These are phyloP conservation scores for Cabera pusaria DNA, from an alignment of 2,888 invertebrate species.

Conservation along the genomic window DNA sequence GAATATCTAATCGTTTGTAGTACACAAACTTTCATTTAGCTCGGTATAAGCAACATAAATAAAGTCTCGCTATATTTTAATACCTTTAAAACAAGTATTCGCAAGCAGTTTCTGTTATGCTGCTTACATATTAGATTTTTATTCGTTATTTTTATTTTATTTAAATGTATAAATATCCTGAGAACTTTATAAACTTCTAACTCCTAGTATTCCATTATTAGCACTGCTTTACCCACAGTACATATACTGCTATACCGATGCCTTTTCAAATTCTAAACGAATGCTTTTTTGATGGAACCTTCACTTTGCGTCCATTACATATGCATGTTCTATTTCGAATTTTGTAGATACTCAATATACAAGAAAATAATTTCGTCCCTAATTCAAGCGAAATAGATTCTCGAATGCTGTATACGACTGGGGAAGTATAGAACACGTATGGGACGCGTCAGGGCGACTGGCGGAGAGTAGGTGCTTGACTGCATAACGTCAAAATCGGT, in stretches of 20 bases:
- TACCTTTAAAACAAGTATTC: too few relatives aligned
- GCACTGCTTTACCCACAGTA: too few relatives aligned
- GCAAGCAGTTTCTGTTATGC: too few relatives aligned
- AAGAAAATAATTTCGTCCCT: slow-evolving; percentile 35
- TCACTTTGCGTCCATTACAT: slow-evolving; percentile 40
- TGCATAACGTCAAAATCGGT: slow-evolving; percentile 53
- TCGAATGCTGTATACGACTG: slow-evolving; percentile 21
- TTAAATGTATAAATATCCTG: too few relatives aligned
- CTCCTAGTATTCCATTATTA: too few relatives aligned
- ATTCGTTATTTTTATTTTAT: too few relatives aligned
- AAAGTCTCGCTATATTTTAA: too few relatives aligned
- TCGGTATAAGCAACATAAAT: too few relatives aligned
- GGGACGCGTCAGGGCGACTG: slow-evolving; percentile 42
- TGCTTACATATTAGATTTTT: too few relatives aligned
- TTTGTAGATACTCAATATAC: slow-evolving; percentile 28
- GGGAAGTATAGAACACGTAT: slow-evolving; percentile 32
- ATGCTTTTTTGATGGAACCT: slow-evolving; percentile 39
- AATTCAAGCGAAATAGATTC: slow-evolving; percentile 17
- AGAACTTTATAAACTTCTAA: too few relatives aligned
- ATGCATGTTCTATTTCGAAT: slow-evolving; percentile 41
- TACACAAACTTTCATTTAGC: too few relatives aligned
- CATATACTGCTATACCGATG: slow-evolving; percentile 25
- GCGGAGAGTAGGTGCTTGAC: slow-evolving; percentile 48
- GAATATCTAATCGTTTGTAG: too few relatives aligned
- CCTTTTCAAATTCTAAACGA: slow-evolving; percentile 31